Evolutionary conservation across 2,797 vertebrate genomes (phyloP).

Genomic region (Hylomyscus alleni): DNA sequence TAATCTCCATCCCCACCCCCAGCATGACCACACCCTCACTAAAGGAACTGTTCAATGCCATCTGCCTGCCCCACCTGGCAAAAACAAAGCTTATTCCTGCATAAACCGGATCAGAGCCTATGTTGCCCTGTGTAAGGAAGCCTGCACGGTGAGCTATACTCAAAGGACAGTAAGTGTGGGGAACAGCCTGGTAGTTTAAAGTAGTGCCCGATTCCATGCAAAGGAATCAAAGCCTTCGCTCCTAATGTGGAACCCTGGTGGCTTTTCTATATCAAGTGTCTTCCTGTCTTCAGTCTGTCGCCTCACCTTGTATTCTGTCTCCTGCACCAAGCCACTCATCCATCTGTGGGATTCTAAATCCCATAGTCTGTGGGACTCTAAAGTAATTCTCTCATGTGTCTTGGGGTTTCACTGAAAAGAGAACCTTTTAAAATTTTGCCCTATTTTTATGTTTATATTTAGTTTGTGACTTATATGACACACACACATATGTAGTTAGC

Average conservation of each 20-base stretch:
- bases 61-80: neutral
- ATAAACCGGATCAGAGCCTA: neutral
- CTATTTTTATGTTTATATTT: neutral
- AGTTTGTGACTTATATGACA: neutral
- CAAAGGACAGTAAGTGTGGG: neutral
- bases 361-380: slow-evolving; percentile 45
- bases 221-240: neutral
- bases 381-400: slow-evolving; percentile 60
- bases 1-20: neutral
- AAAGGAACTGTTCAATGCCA: neutral
- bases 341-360: neutral
- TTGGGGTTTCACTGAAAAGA: slow-evolving; percentile 40
- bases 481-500: neutral
- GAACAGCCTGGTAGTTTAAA: slow-evolving; percentile 23
- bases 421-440: neutral
- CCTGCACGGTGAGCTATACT: neutral
- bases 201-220: neutral
- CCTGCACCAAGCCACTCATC: accelerated
- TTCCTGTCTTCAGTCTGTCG: neutral
- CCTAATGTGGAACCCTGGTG: neutral
- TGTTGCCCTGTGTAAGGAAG: neutral
- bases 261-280: neutral
- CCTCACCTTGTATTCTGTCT: neutral
- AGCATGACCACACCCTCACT: neutral
- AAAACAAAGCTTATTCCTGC: neutral